A percentile compares a stretch with the other conserved stretches of the same genome.
Conservation (phyloP, 2,888 invertebrate species). For the Strigamia crassipes region DNA sequence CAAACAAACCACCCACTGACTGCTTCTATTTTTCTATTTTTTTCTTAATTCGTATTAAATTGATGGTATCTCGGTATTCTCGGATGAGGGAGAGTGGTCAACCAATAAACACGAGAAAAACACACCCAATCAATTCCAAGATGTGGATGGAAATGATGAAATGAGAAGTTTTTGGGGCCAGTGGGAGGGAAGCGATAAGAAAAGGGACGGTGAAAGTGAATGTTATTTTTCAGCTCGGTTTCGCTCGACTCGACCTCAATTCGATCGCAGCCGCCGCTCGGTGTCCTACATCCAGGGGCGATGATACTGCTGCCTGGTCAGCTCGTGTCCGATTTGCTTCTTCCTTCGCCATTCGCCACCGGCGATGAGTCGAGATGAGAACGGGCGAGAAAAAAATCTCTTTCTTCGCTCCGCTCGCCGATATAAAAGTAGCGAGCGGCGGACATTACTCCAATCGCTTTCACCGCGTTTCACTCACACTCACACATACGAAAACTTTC, state of each 20-base stretch:
- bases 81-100: no score
- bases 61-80: no score
- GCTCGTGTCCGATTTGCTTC: conserved; percentile 22
- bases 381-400: neutral
- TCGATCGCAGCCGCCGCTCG: neutral
- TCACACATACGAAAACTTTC: no score
- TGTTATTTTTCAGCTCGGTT: neutral
- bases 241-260: conserved; percentile 3
- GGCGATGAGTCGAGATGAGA: conserved; percentile 26
- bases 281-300: neutral
- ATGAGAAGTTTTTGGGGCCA: conserved; percentile 30
- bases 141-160: no score
- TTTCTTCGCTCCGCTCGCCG: neutral
- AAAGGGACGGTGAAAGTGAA: conserved; percentile 17
- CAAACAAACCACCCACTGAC: no score
- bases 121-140: no score
- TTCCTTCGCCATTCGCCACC: neutral
- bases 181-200: neutral
- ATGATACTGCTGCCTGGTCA: conserved; percentile 4
- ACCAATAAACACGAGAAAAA: no score
- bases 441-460: neutral
- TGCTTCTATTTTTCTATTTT: no score
- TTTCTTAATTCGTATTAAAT: no score
- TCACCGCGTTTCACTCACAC: no score
- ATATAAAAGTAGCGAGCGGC: neutral